Conservation (phyloP, 2,888 invertebrate genomes). For the Muschampia plurimacula region DNA sequence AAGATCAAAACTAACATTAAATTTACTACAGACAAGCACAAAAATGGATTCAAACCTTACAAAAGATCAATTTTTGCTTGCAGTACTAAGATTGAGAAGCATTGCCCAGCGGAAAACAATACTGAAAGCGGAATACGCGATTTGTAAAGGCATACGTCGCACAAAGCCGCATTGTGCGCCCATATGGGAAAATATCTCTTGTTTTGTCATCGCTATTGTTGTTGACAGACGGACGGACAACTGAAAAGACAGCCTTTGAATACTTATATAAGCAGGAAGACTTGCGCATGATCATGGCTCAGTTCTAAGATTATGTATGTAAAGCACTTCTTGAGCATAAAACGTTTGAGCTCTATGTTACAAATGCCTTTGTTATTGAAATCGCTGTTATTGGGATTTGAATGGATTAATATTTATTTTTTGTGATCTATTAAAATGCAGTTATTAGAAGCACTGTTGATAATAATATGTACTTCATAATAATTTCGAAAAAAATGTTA, state of each 20-base stretch:
- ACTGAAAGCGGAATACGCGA: conserved; percentile 57
- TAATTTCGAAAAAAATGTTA: too few relatives aligned
- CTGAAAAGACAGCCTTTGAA: conserved; percentile 81
- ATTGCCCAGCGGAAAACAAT: conserved; percentile 62
- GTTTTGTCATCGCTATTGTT: conserved; percentile 82
- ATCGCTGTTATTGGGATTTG: conserved; percentile 40
- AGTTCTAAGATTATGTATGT: conserved; percentile 56
- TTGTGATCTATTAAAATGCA: not conserved
- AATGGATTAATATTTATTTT: conserved; percentile 24
- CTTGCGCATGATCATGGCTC: conserved; percentile 53
- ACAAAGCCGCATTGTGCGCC: conserved; percentile 78
- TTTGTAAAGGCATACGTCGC: conserved; percentile 59
- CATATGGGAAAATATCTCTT: conserved; percentile 82
- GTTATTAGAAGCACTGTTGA: not conserved
- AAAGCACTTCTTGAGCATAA: conserved; percentile 48
- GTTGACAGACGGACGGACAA: conserved; percentile 80
- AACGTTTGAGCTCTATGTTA: conserved; percentile 50
- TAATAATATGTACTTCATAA: too few relatives aligned
- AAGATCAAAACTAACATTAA: not conserved
- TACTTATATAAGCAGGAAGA: conserved; percentile 67
- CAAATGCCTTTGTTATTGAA: conserved; percentile 47
- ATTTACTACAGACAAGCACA: not conserved
- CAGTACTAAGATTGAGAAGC: conserved; percentile 50
- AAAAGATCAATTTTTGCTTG: conserved; percentile 5
- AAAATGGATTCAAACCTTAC: conserved; percentile 1